phyloP scores from a whole-genome alignment of 2,888 invertebrate genomes.

The Heliothis peltigera region DNA sequence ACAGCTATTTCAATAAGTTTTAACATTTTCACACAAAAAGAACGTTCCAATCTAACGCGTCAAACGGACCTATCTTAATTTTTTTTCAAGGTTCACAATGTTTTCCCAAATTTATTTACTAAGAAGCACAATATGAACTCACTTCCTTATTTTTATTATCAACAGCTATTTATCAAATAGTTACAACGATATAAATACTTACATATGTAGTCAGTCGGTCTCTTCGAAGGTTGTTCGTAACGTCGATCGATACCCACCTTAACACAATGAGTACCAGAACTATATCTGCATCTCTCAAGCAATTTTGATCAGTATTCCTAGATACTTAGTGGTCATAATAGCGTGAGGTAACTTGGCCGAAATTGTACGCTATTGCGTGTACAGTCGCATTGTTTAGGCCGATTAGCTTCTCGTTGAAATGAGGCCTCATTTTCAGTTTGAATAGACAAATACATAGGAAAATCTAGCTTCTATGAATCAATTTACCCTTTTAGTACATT shows the following conservation, averaged over 20 bases:
- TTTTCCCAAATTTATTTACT: no score
- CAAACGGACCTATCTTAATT: no score
- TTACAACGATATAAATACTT: not conserved
- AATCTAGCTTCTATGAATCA: not conserved
- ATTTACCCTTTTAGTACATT: no score
- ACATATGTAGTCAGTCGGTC: slow-evolving; percentile 5
- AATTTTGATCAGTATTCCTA: slow-evolving; percentile 28
- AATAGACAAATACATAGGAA: not conserved
- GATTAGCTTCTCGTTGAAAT: slow-evolving; percentile 20
- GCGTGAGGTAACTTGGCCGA: slow-evolving; percentile 14
- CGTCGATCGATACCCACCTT: slow-evolving; percentile 55
- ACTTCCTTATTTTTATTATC: no score
- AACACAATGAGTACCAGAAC: slow-evolving; percentile 23
- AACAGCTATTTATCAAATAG: not conserved
- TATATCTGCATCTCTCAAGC: slow-evolving; percentile 17
- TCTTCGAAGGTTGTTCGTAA: slow-evolving; percentile 35
- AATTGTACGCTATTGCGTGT: slow-evolving; percentile 36
- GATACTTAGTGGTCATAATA: slow-evolving; percentile 2
- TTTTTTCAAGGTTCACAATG: no score
- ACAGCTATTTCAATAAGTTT: no score
- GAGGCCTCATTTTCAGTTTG: slow-evolving; percentile 9
- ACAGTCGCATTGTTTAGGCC: slow-evolving; percentile 28
- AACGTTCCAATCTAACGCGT: no score
- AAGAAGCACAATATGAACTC: no score
- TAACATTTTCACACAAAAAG: no score